Base-by-base conservation (phyloP, 1,140 invertebrate genomes). In the Ylistrum balloti region DNA sequence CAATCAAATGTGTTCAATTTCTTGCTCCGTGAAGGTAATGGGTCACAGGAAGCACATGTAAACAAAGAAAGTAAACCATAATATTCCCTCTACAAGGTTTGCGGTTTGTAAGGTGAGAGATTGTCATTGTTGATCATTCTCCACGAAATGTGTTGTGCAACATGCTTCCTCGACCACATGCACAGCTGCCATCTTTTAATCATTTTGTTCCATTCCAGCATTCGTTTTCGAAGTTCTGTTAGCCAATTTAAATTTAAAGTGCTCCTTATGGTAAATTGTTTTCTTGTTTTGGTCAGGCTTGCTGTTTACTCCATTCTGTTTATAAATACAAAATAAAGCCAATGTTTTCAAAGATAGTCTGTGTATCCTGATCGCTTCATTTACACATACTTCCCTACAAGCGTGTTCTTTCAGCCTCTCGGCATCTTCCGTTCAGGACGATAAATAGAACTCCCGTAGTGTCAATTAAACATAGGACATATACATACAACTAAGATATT, bases 11-110 rank as follows among this genome's bases (percentile, higher is more conserved):
- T 15, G 32, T 5, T n/a, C 9, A 89, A 1, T 74, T 85, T 20
- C 33, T 56, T 32, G 32, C 33, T 33, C 28, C 33, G 33, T 41
- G 74, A 87, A 91, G 90, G 85, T 93, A 87, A 92, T 86, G 89
- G 92, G 91, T 91, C 89, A 92, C 91, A 93, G 92, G 92, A 92
- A 93, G 92, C 92, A 93, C 92, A 93, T 93, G 92, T 93, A 93
- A 93, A 93, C 92, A 93, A 93, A 93, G 92, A 90, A 90, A 48
- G 33, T 86, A 13, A 56, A 35, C n/a, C 86, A 56, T 85, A 86
- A 87, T 90, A n/a, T 86, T 88, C 56, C 41, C 74, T 87, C 33
- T 86, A 86, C 20, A 33, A 35, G 32, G 10, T 22, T 1, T n/a
- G 17, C n/a, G 34, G 22, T 45, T n/a, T 41, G 86, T 85, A 11